Base-by-base conservation (phyloP, 2,113 vertebrate species). In the Nyctibius bracteatus region DNA sequence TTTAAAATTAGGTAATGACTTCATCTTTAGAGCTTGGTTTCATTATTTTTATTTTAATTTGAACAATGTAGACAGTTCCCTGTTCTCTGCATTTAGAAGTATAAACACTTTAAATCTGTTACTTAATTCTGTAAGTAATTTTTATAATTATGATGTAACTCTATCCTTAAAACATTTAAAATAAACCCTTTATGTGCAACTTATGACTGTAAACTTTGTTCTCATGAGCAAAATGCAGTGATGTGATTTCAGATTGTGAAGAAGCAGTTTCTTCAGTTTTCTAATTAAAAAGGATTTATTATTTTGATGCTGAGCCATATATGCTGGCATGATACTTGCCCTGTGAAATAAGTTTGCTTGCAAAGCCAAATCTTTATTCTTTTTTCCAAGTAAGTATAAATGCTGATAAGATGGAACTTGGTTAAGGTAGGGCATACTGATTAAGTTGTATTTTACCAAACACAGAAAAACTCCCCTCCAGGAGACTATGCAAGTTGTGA, bases 111-210 rank as follows among this genome's bases (percentile, higher is more conserved):
- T 97, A 98, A 98, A 98, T 97, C 98, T 99, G 98, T 99, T 98
- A 97, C 97, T 97, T 97, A 98, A 98, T 98, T 98, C 98, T 99
- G 98, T 98, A 99, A 98, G 98, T 99, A 98, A 98, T 99, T 99
- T 99, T 99, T 99, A 98, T 99, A 98, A 98, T 98, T 98, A 98
- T 99, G 98, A 98, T 99, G 98, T 99, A 98, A 98, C 98, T 98
- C 98, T 99, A 99, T 98, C 98, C 98, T 98, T 98, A 98, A 98
- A 98, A 98, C 98, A 98, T 98, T 98, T 98, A 98, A 99, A 98
- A 98, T 98, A 99, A 99, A 98, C 97, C 98, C 98, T 98, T 99
- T 98, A 99, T 98, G 98, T 99, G 98, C 98, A 99, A 98, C 98
- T 97, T 81, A 96, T 4, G 98, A 95, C 97, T 98, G 97, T 96